Evolutionary conservation across 2,797 vertebrate species (phyloP), one percentile per base, ranked within the genome.

Genomic region (Echeneis naucrates): DNA sequence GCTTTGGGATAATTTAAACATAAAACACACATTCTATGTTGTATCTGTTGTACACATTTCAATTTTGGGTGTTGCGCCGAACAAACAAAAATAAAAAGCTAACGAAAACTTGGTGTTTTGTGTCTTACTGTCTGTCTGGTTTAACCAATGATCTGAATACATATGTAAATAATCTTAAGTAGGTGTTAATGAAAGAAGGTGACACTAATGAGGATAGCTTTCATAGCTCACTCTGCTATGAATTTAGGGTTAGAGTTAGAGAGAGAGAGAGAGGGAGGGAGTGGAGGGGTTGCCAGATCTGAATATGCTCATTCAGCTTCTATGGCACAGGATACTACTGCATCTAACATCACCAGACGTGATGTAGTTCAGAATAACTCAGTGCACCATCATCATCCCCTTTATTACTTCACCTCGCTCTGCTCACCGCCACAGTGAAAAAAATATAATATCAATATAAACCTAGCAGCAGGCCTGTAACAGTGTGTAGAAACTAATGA

Each of bases 221-320:
- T 68, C 30, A n/a, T 61, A 21, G 26, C 38, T 75, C 38, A 16
- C 58, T 60, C 37, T 40, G 33, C 45, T 74, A 33, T 35, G 24
- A 54, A 62, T 32, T 45, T 67, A 24, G 21, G n/a, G 19, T 65
- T 77, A 68, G 72, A 78, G 58, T 33, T 52, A 75, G 23, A 60
- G 53, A 58, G 58, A 30, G 30, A 30, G 30, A 30, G 30, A 30
- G 30, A 30, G 30, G 30, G 30, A 30, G 30, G 6, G 30, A 30
- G 30, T 3, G 30, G 53, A 58, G 58, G 30, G 66, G 48, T n/a
- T 56, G 66, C 38, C 67, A 63, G 57, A 55, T 72, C 40, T 69
- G 47, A 82, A 59, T 59, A 24, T n/a, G 78, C 82, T 84, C 76
- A 80, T 75, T 84, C 80, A 82, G 80, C 68, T 58, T 80, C 14